Base-by-base conservation (phyloP, 2,113 vertebrate species). In the Amphiprion percula region DNA sequence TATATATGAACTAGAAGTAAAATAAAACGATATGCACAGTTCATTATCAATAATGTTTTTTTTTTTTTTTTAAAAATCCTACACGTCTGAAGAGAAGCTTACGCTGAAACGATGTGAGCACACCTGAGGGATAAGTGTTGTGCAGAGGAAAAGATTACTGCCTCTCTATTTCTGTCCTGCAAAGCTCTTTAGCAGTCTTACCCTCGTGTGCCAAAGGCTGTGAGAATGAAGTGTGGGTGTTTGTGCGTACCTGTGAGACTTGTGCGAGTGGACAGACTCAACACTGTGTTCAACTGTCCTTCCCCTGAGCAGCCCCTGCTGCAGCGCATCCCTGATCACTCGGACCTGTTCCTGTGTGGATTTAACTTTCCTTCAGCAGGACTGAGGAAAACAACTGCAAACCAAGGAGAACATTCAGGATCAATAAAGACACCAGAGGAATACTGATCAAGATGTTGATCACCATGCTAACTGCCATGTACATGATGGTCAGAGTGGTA, bases 391-490 rank as follows among this genome's bases (percentile, higher is more conserved):
- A 10, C 54, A 15, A 17, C 15, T 2, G 16, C 67, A 79, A 81
- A 64, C 23, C 1, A 0, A 77, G 47, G 68, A 75, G 46, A 59
- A 72, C 65, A 39, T 61, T 59, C 33, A 72, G 86, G 80, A 83
- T 41, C 47, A 67, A 37, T 8, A 59, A n/a, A 63, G 41, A 49
- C 30, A 8, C 26, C 21, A 7, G 65, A 84, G 79, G 41, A 82
- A 53, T 33, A 82, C 70, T 47, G n/a, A 77, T 59, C 82, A 91
- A 82, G 80, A 97, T 97, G 96, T 91, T 97, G 94, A 93, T 92
- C 4, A 94, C 96, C 28, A 93, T 97, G 93, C 91, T 97, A 86
- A 96, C 96, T 23, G 95, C 95, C 0, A 94, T 97, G 80, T 96
- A 95, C 56, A 90, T 97, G 4, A 84, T 96, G 89, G 95, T 96